A percentile compares a stretch with the other conserved stretches of the same genome.
These are phyloP conservation scores for Eleutherodactylus coqui DNA, from an alignment of 2,797 vertebrate species.

Conservation along the genomic window DNA sequence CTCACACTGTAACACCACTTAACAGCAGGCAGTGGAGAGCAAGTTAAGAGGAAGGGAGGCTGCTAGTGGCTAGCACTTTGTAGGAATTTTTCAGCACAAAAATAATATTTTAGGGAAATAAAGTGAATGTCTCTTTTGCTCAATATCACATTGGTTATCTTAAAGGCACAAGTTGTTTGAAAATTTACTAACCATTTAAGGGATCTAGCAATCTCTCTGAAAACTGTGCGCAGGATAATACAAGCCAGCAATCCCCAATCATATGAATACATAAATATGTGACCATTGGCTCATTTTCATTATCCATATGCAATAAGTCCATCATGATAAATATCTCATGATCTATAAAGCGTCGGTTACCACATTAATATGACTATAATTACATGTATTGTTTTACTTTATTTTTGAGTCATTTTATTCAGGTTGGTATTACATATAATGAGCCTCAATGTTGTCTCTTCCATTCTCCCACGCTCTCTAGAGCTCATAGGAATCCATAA, in stretches of 20 bases:
- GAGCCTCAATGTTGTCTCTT: not conserved
- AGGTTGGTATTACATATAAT: not conserved
- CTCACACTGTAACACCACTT: too few relatives aligned
- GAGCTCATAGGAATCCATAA: not conserved
- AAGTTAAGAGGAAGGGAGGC: too few relatives aligned
- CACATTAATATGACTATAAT: not conserved
- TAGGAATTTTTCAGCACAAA: too few relatives aligned
- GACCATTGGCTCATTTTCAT: not conserved
- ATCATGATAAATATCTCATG: too few relatives aligned
- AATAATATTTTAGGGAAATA: too few relatives aligned
- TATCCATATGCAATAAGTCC: not conserved
- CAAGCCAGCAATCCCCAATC: slow-evolving; percentile 52
- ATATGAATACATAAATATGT: not conserved
- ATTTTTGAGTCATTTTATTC: not conserved
- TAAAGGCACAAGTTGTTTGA: too few relatives aligned
- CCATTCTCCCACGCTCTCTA: not conserved
- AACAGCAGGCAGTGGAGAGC: too few relatives aligned
- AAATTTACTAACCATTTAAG: too few relatives aligned
- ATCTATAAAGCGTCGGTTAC: not conserved
- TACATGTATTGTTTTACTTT: not conserved
- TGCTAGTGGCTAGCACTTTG: too few relatives aligned
- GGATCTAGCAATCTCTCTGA: slow-evolving; percentile 61
- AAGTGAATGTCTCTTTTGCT: too few relatives aligned
- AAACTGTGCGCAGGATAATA: slow-evolving; percentile 33
- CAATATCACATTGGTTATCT: too few relatives aligned